Evolutionary conservation across 2,888 invertebrate species (phyloP).

Genomic region (Syrista parreyssii): DNA sequence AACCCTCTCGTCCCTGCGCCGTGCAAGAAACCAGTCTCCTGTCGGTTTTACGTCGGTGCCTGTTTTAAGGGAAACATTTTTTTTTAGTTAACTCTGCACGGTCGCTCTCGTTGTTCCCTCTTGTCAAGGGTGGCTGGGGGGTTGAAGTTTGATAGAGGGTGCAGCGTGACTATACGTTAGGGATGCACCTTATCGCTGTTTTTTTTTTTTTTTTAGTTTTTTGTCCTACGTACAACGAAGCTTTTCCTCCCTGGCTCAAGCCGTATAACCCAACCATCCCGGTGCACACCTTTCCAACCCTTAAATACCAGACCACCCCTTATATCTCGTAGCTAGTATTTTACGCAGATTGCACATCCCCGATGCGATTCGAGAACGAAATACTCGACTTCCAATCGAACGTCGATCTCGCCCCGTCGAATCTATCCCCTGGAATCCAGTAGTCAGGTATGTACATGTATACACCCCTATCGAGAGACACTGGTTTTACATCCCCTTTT

Average conservation of each 20-base stretch:
- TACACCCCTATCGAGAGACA: background rate
- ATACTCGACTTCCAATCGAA: background rate
- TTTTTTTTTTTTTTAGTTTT: background rate
- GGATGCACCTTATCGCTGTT: conserved; percentile 1
- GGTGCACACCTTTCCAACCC: background rate
- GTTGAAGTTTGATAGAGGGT: background rate
- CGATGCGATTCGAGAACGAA: background rate
- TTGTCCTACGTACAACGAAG: background rate
- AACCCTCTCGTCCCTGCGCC: background rate
- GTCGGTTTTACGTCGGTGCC: background rate
- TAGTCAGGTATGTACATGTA: background rate
- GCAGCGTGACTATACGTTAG: background rate
- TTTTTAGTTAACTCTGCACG: background rate
- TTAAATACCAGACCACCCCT: background rate
- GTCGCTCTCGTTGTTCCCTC: background rate
- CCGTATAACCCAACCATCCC: background rate
- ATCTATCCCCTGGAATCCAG: background rate
- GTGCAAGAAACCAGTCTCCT: background rate
- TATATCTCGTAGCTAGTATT: background rate
- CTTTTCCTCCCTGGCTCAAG: background rate
- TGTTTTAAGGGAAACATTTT: background rate
- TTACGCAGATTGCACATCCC: background rate
- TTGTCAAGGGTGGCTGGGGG: background rate
- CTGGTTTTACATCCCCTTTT: background rate
- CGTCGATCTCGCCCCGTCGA: background rate